A percentile compares a stretch with the other conserved stretches of the same genome.
Evolutionary conservation across 1,140 invertebrate genomes (phyloP).

Genomic region (Scaptomyza pallida): DNA sequence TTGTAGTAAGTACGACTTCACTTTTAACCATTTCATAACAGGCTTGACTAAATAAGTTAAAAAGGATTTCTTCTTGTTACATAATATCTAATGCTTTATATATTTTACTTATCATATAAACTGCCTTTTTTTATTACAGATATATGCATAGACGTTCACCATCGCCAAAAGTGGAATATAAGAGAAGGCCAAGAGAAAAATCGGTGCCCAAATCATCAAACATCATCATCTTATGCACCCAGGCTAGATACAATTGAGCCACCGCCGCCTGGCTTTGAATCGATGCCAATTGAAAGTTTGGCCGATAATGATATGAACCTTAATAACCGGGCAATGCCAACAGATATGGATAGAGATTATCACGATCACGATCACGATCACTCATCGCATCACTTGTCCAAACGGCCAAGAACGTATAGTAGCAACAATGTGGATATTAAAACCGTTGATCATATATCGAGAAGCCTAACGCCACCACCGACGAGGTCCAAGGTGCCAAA

Average conservation of each 20-base stretch:
- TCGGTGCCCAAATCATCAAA: slow-evolving; percentile 21
- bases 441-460: slow-evolving; percentile 27
- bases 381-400: slow-evolving; percentile 20
- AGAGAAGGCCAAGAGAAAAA: slow-evolving; percentile 49
- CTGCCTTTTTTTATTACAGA: slow-evolving; percentile 27
- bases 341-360: slow-evolving; percentile 6
- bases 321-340: slow-evolving; percentile 22
- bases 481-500: slow-evolving; percentile 44
- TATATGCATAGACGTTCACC: slow-evolving; percentile 59
- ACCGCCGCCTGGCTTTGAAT: slow-evolving; percentile 66
- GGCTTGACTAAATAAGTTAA: too few species aligned
- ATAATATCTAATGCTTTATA: not conserved
- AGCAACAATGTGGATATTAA: slow-evolving; percentile 49
- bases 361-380: slow-evolving; percentile 37
- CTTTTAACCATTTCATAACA: not conserved
- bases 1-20: too few species aligned
- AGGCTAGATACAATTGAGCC: slow-evolving; percentile 58
- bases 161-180: slow-evolving; percentile 56
- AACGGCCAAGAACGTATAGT: slow-evolving; percentile 44
- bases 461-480: slow-evolving; percentile 67
- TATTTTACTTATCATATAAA: not conserved
- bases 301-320: slow-evolving; percentile 51
- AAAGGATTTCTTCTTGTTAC: not conserved
- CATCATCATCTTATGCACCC: slow-evolving; percentile 29
- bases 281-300: slow-evolving; percentile 45